phyloP scores from a whole-genome alignment of 2,888 invertebrate species.

The Agriopis aurantiaria region DNA sequence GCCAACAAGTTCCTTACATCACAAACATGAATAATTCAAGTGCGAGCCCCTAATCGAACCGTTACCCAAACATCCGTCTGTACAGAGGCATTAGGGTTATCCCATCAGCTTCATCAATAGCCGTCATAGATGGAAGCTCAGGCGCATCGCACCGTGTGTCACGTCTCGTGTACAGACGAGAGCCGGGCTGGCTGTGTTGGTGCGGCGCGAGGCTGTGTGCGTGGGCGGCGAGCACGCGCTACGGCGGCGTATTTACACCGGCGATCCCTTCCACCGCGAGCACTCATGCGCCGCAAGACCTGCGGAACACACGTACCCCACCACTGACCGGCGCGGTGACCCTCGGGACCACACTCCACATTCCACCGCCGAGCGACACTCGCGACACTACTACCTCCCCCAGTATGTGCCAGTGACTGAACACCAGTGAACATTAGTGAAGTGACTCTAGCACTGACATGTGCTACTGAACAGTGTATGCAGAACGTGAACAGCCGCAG shows the following conservation, averaged over 20 bases:
- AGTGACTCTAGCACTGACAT: constrained; percentile 79
- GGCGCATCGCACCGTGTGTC: constrained; percentile 54
- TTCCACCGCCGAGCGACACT: constrained; percentile 58
- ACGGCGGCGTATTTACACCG: constrained; percentile 82
- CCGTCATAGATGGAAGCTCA: constrained; percentile 55
- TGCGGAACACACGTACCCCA: constrained; percentile 81
- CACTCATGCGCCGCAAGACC: constrained; percentile 84
- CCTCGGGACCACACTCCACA: constrained; percentile 64
- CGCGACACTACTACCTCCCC: constrained; percentile 63
- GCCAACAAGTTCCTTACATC: constrained; percentile 39
- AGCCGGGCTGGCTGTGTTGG: constrained; percentile 53
- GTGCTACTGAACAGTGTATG: constrained; percentile 71
- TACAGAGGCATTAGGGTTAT: constrained; percentile 56
- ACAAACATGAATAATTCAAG: constrained; percentile 47
- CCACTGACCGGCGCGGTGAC: constrained; percentile 67
- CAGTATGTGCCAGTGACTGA: constrained; percentile 80
- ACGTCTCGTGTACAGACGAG: constrained; percentile 48
- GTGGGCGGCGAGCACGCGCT: constrained; percentile 78
- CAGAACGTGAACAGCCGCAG: constrained; percentile 77
- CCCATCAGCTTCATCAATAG: constrained; percentile 62
- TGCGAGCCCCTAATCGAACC: constrained; percentile 43
- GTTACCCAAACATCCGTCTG: constrained; percentile 56
- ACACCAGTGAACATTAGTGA: constrained; percentile 74
- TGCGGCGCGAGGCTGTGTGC: constrained; percentile 60
- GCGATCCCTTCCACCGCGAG: constrained; percentile 83